Base-by-base conservation (phyloP, 1,140 invertebrate genomes). In the Nephila pilipes region DNA sequence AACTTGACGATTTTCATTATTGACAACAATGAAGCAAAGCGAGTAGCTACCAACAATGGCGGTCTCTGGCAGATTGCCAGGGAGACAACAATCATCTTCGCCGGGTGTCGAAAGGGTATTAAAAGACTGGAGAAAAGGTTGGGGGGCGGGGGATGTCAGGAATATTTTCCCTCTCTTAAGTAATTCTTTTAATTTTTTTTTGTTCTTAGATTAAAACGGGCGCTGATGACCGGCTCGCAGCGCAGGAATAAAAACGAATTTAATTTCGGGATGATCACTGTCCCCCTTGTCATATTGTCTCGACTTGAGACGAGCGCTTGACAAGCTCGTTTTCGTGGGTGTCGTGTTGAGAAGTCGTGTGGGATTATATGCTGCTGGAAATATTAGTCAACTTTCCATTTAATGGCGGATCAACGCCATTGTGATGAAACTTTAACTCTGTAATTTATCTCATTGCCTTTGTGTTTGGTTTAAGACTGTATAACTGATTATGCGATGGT, bases 1-100 rank as follows among this genome's bases (percentile, higher is more conserved):
- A 93, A 93, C 91, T 93, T 93, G 91, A 93, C 85, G 91, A 93
- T 93, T 93, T 93, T 93, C 91, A 93, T 87, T 93, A 93, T 93
- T 93, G 85, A 91, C 90, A 91, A 93, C 91, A 93, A 93, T 93
- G 81, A 87, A 60, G 91, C 91, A 75, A 91, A 85, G 88, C 88
- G 75, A 90, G 75, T 90, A 83, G 90, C 90, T 91, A 65, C 90
- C 90, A 65, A 91, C 79, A 83, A 91, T 85, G 79, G 90, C 57
- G 79, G 55, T 29, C 60, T 54, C 90, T 93, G 91, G 91, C 91
- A 93, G 83, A 93, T 93, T 93, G 91, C 91, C 91, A 93, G 83
- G 29, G 36, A 85, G 90, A 90, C 90, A 85, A 92, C 90, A 92
- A 92, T 79, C 54, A 87, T 87, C 91, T 79, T 80, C 81, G 58